These are phyloP conservation scores for Dasypogon diadema DNA, from an alignment of 2,888 invertebrate species.

Conservation along the genomic window DNA sequence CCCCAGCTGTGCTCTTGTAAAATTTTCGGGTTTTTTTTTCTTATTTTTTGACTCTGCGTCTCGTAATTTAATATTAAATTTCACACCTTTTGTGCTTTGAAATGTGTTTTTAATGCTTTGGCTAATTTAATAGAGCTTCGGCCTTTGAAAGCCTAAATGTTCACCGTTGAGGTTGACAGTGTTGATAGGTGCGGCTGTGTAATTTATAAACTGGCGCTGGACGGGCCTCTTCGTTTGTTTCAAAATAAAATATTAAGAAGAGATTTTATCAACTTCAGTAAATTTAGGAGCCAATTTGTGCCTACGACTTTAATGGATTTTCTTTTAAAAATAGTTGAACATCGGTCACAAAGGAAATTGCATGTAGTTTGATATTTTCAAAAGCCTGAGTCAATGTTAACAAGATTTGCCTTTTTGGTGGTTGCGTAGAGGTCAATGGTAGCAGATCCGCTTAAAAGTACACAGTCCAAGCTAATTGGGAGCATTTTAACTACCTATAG, in stretches of 20 bases:
- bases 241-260: neutral
- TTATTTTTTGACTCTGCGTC: neutral
- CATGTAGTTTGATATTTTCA: too few species aligned
- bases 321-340: too few species aligned
- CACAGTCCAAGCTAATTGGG: too few species aligned
- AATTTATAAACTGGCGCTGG: slow-evolving; percentile 12
- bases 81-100: slow-evolving; percentile 36
- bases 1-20: slow-evolving; percentile 19
- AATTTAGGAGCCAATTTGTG: slow-evolving; percentile 15
- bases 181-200: slow-evolving; percentile 28
- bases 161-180: neutral
- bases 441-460: too few species aligned
- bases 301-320: too few species aligned
- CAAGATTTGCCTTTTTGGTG: too few species aligned
- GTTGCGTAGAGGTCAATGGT: too few species aligned
- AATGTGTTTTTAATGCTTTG: slow-evolving; percentile 18
- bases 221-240: too few species aligned
- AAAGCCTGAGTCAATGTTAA: too few species aligned
- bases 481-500: too few species aligned
- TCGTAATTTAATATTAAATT: slow-evolving; percentile 46
- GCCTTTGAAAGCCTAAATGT: neutral
- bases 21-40: neutral
- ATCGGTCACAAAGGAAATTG: too few species aligned
- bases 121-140: neutral
- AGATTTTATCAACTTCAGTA: slow-evolving; percentile 24